Evolutionary conservation across 2,113 vertebrate genomes (phyloP), one percentile per base, ranked within the genome.

Genomic region (Meleagris gallopavo): DNA sequence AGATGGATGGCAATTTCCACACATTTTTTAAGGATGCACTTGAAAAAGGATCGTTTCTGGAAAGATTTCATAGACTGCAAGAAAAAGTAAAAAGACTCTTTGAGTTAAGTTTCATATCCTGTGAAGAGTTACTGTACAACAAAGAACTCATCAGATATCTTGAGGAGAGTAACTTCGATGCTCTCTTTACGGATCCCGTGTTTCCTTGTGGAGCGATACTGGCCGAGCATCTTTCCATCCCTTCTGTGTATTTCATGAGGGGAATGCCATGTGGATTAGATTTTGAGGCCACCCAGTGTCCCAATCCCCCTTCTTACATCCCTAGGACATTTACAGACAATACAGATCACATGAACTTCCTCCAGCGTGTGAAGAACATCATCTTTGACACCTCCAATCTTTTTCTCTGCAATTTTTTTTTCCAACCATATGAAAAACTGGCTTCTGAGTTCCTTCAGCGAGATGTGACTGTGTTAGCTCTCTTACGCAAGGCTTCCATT

Each of bases 161-260:
- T 2, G 22, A 50, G 22, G 48, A 50, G 48, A 50, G 22, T 50
- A 50, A 50, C 11, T 50, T 50, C 2, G 48, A 50, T 1, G 61
- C 90, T 1, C 1, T 99, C 57, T 34, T 99, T 4, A 98, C 98
- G 2, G 99, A 99, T 38, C 99, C 99, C 2, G 45, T 99, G 10
- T 87, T 98, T 9, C 98, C 98, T 1, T 99, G 99, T 0, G 98
- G 99, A 11, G 17, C 97, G 22, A 96, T 99, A 5, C 22, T 99
- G 69, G 97, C 98, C 0, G 96, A 97, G 9, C 27, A 96, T 7
- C 97, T 99, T 74, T 97, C 96, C 4, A 46, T 99, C 11, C 98
- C 98, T 8, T 91, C 94, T 0, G 90, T 99, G 17, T 97, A 98
- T 89, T 97, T 72, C 48, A 24, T 98, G 34, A 95, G 91, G 1